These are phyloP conservation scores for Aethes cnicana DNA, from an alignment of 2,888 invertebrate genomes.

Conservation along the genomic window DNA sequence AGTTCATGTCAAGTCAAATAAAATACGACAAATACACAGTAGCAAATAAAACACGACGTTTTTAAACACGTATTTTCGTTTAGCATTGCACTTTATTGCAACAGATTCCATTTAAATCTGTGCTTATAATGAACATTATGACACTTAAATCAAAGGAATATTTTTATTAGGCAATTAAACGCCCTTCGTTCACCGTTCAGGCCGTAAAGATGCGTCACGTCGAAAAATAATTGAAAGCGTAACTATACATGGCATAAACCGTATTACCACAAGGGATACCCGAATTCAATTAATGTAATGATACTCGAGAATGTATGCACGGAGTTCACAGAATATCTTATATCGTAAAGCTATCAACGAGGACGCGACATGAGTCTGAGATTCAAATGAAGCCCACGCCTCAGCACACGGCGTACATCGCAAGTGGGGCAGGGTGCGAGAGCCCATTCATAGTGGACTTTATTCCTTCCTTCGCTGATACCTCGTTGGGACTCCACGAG, in stretches of 20 bases:
- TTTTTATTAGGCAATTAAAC: conserved; percentile 61
- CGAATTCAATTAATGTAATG: conserved; percentile 22
- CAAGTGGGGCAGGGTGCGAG: conserved; percentile 45
- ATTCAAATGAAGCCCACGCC: conserved; percentile 61
- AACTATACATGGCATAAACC: conserved; percentile 10
- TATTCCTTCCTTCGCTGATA: conserved; percentile 42
- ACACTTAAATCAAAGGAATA: conserved; percentile 49
- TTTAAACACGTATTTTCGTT: neutral
- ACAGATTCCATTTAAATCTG: conserved; percentile 29
- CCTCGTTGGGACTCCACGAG: conserved; percentile 35
- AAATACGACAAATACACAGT: conserved; percentile 49
- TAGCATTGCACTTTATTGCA: conserved; percentile 28
- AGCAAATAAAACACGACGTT: conserved; percentile 9
- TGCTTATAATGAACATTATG: conserved; percentile 37
- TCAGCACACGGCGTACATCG: conserved; percentile 46
- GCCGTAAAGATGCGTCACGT: conserved; percentile 42
- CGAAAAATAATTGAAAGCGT: conserved; percentile 53
- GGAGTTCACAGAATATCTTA: conserved; percentile 31
- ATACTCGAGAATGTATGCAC: conserved; percentile 14
- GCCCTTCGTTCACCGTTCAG: conserved; percentile 47
- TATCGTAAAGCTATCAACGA: conserved; percentile 53
- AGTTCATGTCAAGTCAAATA: conserved; percentile 56
- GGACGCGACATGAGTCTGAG: conserved; percentile 46
- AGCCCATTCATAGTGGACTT: conserved; percentile 49
- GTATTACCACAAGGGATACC: conserved; percentile 9